Conservation (phyloP, 2,888 invertebrate species). For the Quadriops clusia region DNA sequence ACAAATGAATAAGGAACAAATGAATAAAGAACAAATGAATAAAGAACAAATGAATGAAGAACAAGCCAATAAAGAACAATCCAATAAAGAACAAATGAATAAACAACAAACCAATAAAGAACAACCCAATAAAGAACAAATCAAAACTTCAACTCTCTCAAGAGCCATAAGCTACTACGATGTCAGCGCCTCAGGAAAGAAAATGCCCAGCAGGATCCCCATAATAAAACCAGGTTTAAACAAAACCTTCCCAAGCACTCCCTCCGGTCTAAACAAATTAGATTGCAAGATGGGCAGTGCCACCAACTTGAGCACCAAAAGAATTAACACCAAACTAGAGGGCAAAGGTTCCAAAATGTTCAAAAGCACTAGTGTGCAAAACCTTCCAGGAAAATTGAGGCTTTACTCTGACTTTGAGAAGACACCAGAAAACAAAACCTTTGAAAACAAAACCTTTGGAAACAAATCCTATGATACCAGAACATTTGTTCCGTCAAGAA, state of each 20-base stretch:
- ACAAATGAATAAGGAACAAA: no score
- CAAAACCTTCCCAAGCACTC: constrained; percentile 34
- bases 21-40: no score
- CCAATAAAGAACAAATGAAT: no score
- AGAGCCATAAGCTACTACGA: constrained; percentile 28
- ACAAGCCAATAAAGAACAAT: no score
- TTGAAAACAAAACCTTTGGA: no score
- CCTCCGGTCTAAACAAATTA: constrained; percentile 32
- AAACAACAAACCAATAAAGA: no score
- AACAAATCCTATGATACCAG: no score
- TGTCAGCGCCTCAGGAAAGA: constrained; percentile 18
- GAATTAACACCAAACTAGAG: constrained; percentile 7
- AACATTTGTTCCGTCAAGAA: no score
- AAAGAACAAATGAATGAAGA: no score
- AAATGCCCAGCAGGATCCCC: constrained; percentile 28
- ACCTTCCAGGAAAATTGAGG: constrained; percentile 7
- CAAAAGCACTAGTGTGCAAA: constrained; percentile 17
- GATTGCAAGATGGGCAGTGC: constrained; percentile 19
- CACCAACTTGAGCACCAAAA: no score
- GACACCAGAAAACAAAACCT: no score
- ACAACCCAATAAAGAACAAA: no score
- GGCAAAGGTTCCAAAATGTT: constrained; percentile 3
- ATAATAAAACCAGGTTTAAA: constrained; percentile 27
- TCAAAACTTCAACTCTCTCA: constrained; percentile 17
- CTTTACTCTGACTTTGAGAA: constrained; percentile 1